A percentile compares a stretch with the other conserved stretches of the same genome.
phyloP scores from a whole-genome alignment of 2,797 vertebrate species.

The Macroramphosus scolopax region DNA sequence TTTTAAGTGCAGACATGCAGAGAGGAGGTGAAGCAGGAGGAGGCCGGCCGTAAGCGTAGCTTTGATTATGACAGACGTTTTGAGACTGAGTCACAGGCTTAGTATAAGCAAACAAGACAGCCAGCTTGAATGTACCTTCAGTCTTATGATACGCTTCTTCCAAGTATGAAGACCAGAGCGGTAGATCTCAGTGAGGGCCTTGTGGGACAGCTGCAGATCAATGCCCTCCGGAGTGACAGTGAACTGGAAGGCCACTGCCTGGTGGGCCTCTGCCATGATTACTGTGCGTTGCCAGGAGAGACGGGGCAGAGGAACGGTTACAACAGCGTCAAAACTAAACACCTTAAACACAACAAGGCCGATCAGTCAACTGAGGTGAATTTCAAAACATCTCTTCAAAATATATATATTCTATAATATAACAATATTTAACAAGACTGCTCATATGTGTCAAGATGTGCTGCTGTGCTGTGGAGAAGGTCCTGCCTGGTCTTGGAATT shows the following conservation, averaged over 20 bases:
- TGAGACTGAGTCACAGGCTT: not conserved
- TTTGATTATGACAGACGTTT: not conserved
- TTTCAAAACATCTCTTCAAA: too few relatives aligned
- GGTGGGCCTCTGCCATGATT: constrained; percentile 83
- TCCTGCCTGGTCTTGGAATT: too few relatives aligned
- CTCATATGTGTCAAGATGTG: too few relatives aligned
- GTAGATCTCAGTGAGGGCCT: constrained; percentile 82
- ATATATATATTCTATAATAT: too few relatives aligned
- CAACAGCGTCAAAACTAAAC: not conserved
- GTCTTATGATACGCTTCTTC: constrained; percentile 77
- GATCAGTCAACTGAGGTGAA: too few relatives aligned
- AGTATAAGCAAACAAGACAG: constrained; percentile 1
- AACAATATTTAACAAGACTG: too few relatives aligned
- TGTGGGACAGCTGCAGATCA: constrained; percentile 79
- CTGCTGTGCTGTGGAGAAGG: too few relatives aligned
- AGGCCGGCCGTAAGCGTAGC: not conserved
- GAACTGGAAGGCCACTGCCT: constrained; percentile 85
- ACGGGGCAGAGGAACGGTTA: not conserved
- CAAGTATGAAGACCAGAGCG: constrained; percentile 80
- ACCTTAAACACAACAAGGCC: not conserved
- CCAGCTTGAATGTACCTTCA: constrained; percentile 68
- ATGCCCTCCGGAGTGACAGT: constrained; percentile 81
- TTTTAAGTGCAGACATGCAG: constrained; percentile 1
- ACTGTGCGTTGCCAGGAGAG: constrained; percentile 25
- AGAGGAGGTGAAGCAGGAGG: not conserved